Percentiles rank a stretch among this genome's conserved stretches.
phyloP scores from a whole-genome alignment of 2,888 invertebrate species.

The Eulithis prunata region DNA sequence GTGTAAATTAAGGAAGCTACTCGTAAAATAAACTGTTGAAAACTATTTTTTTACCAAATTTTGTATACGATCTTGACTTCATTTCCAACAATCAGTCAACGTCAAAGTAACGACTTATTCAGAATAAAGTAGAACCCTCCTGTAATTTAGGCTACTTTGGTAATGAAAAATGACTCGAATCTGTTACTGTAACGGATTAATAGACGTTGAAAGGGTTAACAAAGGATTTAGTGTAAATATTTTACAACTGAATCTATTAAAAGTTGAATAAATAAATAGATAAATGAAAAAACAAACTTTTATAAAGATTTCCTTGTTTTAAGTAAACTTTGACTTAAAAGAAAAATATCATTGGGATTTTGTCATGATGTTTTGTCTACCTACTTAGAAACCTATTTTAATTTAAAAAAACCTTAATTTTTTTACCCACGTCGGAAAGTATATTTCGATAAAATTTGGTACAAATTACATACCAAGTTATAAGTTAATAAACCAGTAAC shows the following conservation, averaged over 20 bases:
- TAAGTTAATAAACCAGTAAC: conserved; percentile 20
- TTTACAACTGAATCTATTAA: no score
- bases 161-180: conserved; percentile 15
- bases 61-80: conserved; percentile 11
- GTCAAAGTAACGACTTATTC: conserved; percentile 16
- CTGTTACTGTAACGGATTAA: not conserved
- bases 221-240: not conserved
- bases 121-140: conserved; percentile 1
- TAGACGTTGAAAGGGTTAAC: conserved; percentile 1
- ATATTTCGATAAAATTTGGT: conserved; percentile 2
- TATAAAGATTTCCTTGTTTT: no score
- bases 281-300: no score
- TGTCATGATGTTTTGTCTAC: no score
- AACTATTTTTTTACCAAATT: conserved; percentile 1
- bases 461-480: conserved; percentile 21
- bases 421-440: no score
- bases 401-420: no score
- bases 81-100: conserved; percentile 10
- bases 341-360: no score
- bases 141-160: conserved; percentile 5
- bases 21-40: conserved; percentile 5
- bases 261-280: no score
- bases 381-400: no score
- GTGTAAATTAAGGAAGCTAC: no score
- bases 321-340: no score